Percentiles rank a stretch among this genome's conserved stretches.
Conservation (phyloP, 2,113 vertebrate species). For the Shinisaurus crocodilurus region DNA sequence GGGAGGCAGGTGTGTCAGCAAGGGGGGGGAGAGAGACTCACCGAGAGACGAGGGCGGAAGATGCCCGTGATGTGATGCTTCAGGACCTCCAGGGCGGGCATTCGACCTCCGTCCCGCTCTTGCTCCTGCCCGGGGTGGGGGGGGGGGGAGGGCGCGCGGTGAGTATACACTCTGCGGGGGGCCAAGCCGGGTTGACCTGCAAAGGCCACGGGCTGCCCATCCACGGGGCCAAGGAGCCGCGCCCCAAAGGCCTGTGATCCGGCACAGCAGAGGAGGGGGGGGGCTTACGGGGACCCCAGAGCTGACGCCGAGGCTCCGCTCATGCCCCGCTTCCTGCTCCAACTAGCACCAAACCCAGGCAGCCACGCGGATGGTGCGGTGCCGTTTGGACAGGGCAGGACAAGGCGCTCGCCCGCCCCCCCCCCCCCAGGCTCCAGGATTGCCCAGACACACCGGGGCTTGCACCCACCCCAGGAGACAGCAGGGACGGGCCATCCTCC, state of each 20-base stretch:
- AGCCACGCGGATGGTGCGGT: not conserved
- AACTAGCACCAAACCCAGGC: not conserved
- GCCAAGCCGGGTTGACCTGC: not conserved
- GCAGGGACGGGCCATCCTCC: slow-evolving; percentile 78
- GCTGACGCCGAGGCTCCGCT: not conserved
- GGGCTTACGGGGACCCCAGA: not conserved
- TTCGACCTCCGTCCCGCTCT: slow-evolving; percentile 76
- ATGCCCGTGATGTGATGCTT: slow-evolving; percentile 85
- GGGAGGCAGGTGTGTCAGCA: too few species aligned
- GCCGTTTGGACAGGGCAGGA: not conserved
- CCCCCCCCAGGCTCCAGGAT: not conserved
- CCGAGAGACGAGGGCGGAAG: slow-evolving; percentile 87
- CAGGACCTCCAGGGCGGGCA: slow-evolving; percentile 81
- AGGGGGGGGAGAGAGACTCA: too few species aligned
- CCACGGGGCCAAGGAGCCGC: accelerated
- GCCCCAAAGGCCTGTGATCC: not conserved
- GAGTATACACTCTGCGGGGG: too few species aligned
- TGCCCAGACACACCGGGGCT: not conserved
- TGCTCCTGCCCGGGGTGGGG: slow-evolving; percentile 70
- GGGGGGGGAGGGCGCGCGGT: not conserved
- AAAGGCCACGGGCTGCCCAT: not conserved
- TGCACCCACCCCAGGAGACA: slow-evolving; percentile 79
- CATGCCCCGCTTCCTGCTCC: too few species aligned
- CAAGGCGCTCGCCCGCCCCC: not conserved
- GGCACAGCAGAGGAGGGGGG: not conserved